phyloP scores from a whole-genome alignment of 2,113 vertebrate species.

The Callithrix jacchus region DNA sequence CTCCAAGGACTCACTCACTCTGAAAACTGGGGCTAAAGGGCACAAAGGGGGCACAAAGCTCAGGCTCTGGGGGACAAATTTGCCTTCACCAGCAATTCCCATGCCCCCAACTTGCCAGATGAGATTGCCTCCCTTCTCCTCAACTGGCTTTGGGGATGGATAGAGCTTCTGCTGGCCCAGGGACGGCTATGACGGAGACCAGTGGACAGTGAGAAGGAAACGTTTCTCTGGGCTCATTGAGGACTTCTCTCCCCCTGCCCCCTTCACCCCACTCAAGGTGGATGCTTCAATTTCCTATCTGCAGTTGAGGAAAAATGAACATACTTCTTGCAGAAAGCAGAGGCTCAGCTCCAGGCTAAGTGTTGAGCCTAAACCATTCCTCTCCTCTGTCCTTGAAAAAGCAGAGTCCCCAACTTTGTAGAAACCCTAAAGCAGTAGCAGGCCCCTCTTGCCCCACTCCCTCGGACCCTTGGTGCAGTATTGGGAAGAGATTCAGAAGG shows the following conservation, averaged over 20 bases:
- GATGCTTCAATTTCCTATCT: not conserved
- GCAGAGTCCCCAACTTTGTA: not conserved
- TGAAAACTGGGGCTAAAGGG: not conserved
- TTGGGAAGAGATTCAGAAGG: not conserved
- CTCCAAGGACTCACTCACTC: not conserved
- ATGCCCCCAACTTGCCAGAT: not conserved
- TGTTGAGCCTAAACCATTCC: not conserved
- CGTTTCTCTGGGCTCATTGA: not conserved
- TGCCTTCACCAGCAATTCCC: not conserved
- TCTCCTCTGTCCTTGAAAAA: not conserved
- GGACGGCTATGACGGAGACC: not conserved
- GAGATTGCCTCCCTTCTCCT: not conserved
- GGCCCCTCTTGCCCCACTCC: not conserved
- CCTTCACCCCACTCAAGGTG: not conserved
- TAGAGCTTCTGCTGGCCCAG: not conserved
- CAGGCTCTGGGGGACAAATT: not conserved
- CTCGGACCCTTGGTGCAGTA: not conserved
- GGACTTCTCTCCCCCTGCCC: not conserved
- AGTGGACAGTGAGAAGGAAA: not conserved
- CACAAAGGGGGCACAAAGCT: not conserved
- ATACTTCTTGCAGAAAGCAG: not conserved
- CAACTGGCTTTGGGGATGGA: not conserved
- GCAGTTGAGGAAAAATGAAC: not conserved
- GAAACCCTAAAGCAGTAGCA: not conserved
- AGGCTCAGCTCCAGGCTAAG: not conserved